These are phyloP conservation scores for Aphelinus atriplicis DNA, from an alignment of 1,140 invertebrate species.

Conservation along the genomic window DNA sequence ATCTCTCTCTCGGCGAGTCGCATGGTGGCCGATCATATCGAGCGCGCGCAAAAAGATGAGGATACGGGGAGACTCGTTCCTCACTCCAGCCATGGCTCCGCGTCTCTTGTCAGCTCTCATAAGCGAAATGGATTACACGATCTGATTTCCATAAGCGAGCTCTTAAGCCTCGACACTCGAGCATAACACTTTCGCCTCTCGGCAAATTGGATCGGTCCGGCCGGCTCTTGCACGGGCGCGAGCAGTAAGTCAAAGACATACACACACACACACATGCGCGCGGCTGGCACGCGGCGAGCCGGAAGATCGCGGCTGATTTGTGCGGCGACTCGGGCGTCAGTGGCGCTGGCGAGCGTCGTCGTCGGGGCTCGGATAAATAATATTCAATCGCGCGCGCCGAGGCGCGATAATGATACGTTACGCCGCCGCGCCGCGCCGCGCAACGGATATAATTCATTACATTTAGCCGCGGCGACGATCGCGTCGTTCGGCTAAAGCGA, in stretches of 20 bases:
- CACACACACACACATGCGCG: neutral
- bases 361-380: conserved; percentile 11
- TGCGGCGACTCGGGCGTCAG: no score
- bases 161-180: neutral
- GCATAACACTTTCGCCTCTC: neutral
- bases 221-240: neutral
- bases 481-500: conserved; percentile 2
- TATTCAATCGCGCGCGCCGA: neutral
- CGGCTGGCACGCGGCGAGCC: neutral
- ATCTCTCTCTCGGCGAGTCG: no score
- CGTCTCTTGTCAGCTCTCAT: no score
- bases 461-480: neutral
- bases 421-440: no score
- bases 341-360: no score
- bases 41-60: no score
- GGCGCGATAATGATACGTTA: conserved; percentile 20
- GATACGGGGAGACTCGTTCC: no score
- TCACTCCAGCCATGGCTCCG: no score
- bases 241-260: neutral
- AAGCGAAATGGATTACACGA: neutral
- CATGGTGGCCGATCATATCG: no score
- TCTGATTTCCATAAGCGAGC: conserved; percentile 1
- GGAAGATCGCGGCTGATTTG: neutral
- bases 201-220: conserved; percentile 4
- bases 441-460: conserved; percentile 19